Percentiles rank a stretch among this genome's conserved stretches.
phyloP scores from a whole-genome alignment of 2,113 vertebrate species.

The Phalacrocorax aristotelis region DNA sequence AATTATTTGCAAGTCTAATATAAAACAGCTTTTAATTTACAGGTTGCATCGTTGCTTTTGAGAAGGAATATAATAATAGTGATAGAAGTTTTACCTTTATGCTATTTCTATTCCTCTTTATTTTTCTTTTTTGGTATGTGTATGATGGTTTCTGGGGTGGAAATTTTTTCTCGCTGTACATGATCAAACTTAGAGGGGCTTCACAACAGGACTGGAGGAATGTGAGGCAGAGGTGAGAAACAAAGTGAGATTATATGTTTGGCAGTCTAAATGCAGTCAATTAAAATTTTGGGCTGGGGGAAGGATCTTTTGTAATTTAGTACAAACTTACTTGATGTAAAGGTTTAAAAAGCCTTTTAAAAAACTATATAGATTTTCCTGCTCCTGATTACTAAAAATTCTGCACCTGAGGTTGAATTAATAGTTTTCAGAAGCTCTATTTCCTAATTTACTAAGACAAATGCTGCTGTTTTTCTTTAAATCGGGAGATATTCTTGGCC shows the following conservation, averaged over 20 bases:
- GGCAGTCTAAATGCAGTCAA: background rate
- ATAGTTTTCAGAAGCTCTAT: slow-evolving; percentile 17
- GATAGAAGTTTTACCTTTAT: background rate
- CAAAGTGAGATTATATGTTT: background rate
- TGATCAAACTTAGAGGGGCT: background rate
- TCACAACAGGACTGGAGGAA: slow-evolving; percentile 5
- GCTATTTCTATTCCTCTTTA: background rate
- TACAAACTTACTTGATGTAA: background rate
- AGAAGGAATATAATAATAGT: background rate
- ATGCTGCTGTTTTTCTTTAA: slow-evolving; percentile 57
- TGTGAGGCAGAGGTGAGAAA: slow-evolving; percentile 2
- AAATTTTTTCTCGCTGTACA: background rate
- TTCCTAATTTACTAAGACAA: slow-evolving; percentile 45
- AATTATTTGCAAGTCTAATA: slow-evolving; percentile 18
- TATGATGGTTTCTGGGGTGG: background rate
- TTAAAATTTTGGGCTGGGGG: background rate
- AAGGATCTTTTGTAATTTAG: slow-evolving; percentile 8
- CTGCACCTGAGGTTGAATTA: background rate
- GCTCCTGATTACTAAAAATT: background rate
- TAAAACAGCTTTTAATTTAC: slow-evolving; percentile 2
- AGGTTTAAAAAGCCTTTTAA: background rate
- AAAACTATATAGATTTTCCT: background rate
- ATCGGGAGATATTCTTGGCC: slow-evolving; percentile 36
- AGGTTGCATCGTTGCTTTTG: background rate
- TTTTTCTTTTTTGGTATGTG: background rate